Percentiles rank a stretch among this genome's conserved stretches.
Evolutionary conservation across 2,888 invertebrate genomes (phyloP).

Genomic region (Pogonocherus hispidulus): DNA sequence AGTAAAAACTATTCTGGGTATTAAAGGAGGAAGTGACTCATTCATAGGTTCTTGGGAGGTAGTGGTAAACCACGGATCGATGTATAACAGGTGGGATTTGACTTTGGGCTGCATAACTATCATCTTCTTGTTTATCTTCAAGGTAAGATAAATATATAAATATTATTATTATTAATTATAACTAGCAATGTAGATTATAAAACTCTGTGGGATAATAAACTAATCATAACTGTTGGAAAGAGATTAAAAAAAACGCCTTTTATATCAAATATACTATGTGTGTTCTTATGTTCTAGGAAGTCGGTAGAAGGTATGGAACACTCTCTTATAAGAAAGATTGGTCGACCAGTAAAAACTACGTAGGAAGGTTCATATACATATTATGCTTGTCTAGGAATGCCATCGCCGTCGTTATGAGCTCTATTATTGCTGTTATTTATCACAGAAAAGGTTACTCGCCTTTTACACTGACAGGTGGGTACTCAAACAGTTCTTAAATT

Average conservation of each 20-base stretch:
- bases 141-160: slow-evolving; percentile 68
- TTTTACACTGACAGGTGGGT: slow-evolving; percentile 77
- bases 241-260: too few relatives aligned
- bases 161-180: too few relatives aligned
- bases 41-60: slow-evolving; percentile 76
- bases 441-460: slow-evolving; percentile 71
- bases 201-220: too few relatives aligned
- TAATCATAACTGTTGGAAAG: too few relatives aligned
- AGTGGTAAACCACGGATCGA: slow-evolving; percentile 75
- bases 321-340: slow-evolving; percentile 67
- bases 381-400: slow-evolving; percentile 83
- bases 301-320: slow-evolving; percentile 72
- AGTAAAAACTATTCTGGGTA: slow-evolving; percentile 80
- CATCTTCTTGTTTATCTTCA: slow-evolving; percentile 73
- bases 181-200: too few relatives aligned
- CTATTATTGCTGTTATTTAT: slow-evolving; percentile 75
- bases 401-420: slow-evolving; percentile 80
- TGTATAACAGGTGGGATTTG: slow-evolving; percentile 77
- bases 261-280: not conserved
- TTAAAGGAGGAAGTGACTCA: slow-evolving; percentile 74
- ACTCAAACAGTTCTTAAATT: too few relatives aligned
- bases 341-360: slow-evolving; percentile 60
- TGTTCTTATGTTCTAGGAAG: slow-evolving; percentile 61
- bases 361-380: slow-evolving; percentile 74
- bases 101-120: slow-evolving; percentile 78